Base-by-base conservation (phyloP, 2,888 invertebrate genomes). In the Fragum sueziense region DNA sequence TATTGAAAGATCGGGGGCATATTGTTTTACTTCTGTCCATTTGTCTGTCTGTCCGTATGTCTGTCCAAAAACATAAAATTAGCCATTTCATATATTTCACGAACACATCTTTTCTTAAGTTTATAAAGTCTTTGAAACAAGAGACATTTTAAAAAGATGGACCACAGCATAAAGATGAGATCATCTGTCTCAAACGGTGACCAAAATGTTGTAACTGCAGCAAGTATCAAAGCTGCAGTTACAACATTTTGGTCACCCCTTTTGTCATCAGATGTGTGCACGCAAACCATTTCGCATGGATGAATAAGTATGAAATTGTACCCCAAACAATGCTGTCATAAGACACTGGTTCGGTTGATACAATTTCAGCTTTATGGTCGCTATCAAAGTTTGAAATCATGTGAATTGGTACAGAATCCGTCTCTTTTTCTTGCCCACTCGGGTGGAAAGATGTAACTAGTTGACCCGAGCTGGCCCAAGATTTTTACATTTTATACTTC, bases 301-400 rank as follows among this genome's bases (percentile, higher is more conserved):
- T 51, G 69, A 51, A 11, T 52, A 29, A 52, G 25, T 52, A 3
- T 51, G 70, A 79, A 79, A 74, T 51, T 29, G 57, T 70, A 79
- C 74, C 74, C 54, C 37, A 34, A 70, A 65, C 70, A 70, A 74
- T 79, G 65, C 41, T 37, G 65, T 41, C 27, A 65, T 65, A 41
- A 65, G 37, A 65, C 65, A 65, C 25, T 25, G 65, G 41, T 22
- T 4, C 2, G 65, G 65, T 65, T 41, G 65, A 65, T 65, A 65
- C 25, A 27, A 34, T 65, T 65, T 65, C 65, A 65, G 3, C n/a
- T 65, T 65, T 37, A 65, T 25, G 65, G 37, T n/a, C 65, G 22
- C 34, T 41, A 65, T 65, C 65, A 65, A 37, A 22, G 37, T 37
- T 41, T 41, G 14, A 65, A 41, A 65, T 65, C 65, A 65, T 59